Percentiles rank a stretch among this genome's conserved stretches.
These are phyloP conservation scores for Sisyra terminalis DNA, from an alignment of 2,888 invertebrate genomes.

Conservation along the genomic window DNA sequence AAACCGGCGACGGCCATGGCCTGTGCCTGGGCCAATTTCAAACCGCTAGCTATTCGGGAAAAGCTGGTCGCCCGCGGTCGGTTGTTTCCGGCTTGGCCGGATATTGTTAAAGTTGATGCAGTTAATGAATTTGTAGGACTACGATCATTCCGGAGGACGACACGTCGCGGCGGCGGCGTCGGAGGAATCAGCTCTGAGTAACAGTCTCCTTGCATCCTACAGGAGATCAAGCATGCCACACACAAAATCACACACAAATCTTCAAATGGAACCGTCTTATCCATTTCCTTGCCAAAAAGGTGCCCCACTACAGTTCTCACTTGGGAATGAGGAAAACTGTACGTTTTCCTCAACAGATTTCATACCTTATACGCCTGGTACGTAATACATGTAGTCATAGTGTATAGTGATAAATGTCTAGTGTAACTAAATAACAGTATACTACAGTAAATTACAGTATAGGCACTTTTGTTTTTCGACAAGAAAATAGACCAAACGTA, in stretches of 20 bases:
- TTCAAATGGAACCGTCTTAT: too few species aligned
- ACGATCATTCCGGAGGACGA: constrained; percentile 18
- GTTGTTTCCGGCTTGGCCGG: not conserved
- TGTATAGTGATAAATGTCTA: too few species aligned
- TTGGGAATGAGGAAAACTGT: too few species aligned
- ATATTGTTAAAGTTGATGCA: not conserved
- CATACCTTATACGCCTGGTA: too few species aligned
- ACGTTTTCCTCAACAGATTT: too few species aligned
- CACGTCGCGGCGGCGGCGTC: constrained; percentile 37
- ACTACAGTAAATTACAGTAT: too few species aligned
- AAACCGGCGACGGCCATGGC: constrained; percentile 56
- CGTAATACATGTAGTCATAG: too few species aligned
- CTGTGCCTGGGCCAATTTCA: constrained; percentile 53
- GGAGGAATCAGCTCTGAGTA: constrained; percentile 45
- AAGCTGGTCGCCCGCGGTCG: constrained; percentile 21
- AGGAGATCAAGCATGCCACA: constrained; percentile 18
- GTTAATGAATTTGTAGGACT: not conserved
- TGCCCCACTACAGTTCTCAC: too few species aligned
- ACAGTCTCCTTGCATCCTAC: constrained; percentile 25
- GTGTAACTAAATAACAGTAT: too few species aligned
- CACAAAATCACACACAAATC: not conserved
- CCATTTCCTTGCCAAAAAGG: too few species aligned
- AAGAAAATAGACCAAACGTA: too few species aligned
- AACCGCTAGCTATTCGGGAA: constrained; percentile 47
- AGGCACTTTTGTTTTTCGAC: too few species aligned